Base-by-base conservation (phyloP, 1,140 invertebrate species). In the Helicoverpa zea region DNA sequence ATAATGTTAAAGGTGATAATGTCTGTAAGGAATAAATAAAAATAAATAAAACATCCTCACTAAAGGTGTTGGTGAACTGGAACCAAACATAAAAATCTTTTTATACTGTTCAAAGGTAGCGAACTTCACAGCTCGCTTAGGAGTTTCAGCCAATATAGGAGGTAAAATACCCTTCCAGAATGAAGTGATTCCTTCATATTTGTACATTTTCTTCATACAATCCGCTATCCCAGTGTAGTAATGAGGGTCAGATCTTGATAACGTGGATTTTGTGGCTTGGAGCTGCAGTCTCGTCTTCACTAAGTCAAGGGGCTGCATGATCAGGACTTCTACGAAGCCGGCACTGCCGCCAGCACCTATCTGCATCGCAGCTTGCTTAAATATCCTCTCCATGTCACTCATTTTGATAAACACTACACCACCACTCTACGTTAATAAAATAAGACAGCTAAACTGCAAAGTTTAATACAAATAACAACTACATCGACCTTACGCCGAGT, bases 241-340 rank as follows among this genome's bases (percentile, higher is more conserved):
- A 81, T 96, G 94, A 11, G 96, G 96, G 92, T 97, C 96, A 72
- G 93, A 91, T 29, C 59, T 88, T 70, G 87, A 89, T 30, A 88
- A 89, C n/a, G 93, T 86, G 35, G 92, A 91, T 81, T 86, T 92
- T 2, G 81, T 92, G 0, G 91, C 87, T 85, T 94, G 94, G 54
- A 94, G 75, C 83, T 95, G 93, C 68, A 95, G 82, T 79, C 95
- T 91, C 29, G 98, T 99, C 95, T 99, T 99, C 0, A 99, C 96
- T 75, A 99, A 95, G 95, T 99, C 98, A 89, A 99, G 95, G 2
- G 98, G 98, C 95, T 99, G 98, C 98, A 99, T 99, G 77, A 99
- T 97, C 89, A 98, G 98, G 66, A 99, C 98, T 96, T 99, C 98
- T 14, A 99, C 96, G 94, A 99, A 98, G 82, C 98, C 98, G 84